Evolutionary conservation across 2,888 invertebrate species (phyloP), one percentile per base, ranked within the genome.

Genomic region (Phortica okadai): DNA sequence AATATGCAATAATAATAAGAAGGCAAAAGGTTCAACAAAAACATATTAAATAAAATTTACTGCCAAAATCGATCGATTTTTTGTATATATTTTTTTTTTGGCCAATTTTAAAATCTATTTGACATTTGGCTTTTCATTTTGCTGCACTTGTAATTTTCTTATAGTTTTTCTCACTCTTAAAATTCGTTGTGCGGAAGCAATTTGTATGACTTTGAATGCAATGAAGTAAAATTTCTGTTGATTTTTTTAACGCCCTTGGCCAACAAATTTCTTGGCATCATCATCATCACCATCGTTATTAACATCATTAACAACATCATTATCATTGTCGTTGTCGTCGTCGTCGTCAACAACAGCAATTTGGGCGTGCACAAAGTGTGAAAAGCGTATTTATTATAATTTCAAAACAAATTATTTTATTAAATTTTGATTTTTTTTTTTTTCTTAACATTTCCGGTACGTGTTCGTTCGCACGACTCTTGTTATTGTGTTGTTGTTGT

Each of bases 121-220:
- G 84, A 84, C 83, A 79, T 82, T 84, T 84, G 82, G 78, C 76
- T 80, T 78, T 75, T 21, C 21, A 21, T 21, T 21, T 0, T 21
- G 21, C 21, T 21, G 21, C 21, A 21, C 21, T 21, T 21, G 1
- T 21, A 21, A 21, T 21, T 21, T 21, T 21, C 21, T 21, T 21
- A 21, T 21, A 21, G 21, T 21, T 44, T 44, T 69, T n/a, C 45
- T 72, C 21, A 21, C 21, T 21, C 21, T 21, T 21, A 1, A 21
- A 21, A 21, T 21, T 59, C 16, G n/a, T 21, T 21, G 59, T 21
- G 79, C 82, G 84, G 84, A 84, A 81, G 81, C 73, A 69, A 67
- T 33, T 64, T 64, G 45, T 45, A 16, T 16, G 21, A 7, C 5
- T 59, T 10, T n/a, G 56, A 56, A 56, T 56, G 14, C 11, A 56